Conservation (phyloP, 2,888 invertebrate species). For the Metallyticus violacea region DNA sequence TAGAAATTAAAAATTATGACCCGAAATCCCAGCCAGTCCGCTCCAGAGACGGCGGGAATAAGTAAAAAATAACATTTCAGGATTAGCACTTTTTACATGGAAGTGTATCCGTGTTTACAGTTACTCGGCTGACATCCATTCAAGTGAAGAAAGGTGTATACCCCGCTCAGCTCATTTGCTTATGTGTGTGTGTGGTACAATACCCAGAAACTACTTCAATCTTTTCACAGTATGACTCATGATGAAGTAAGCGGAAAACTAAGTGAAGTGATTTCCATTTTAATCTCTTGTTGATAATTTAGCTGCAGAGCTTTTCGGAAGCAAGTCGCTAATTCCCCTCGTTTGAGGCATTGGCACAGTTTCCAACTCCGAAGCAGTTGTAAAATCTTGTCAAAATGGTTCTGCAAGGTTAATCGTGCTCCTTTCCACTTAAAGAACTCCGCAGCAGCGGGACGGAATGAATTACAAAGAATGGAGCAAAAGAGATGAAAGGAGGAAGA, state of each 20-base stretch:
- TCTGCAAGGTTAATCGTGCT: conserved; percentile 11
- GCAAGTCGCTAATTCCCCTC: not conserved
- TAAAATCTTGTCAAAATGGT: conserved; percentile 13
- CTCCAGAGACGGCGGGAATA: too few relatives aligned
- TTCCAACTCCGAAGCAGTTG: not conserved
- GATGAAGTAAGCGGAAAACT: not conserved
- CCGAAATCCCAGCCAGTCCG: too few relatives aligned
- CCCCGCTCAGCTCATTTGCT: too few relatives aligned
- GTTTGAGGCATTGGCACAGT: not conserved
- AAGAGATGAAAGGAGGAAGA: not conserved
- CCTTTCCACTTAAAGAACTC: not conserved
- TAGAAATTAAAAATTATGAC: too few relatives aligned
- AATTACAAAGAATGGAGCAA: conserved; percentile 15
- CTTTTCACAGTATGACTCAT: too few relatives aligned
- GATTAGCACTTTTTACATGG: too few relatives aligned
- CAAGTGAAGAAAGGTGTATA: too few relatives aligned
- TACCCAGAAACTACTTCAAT: too few relatives aligned
- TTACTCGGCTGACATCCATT: too few relatives aligned
- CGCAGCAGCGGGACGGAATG: not conserved
- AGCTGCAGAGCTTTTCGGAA: not conserved
- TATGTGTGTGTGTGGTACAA: too few relatives aligned
- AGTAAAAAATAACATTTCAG: too few relatives aligned
- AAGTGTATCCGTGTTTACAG: too few relatives aligned
- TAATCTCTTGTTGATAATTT: not conserved
- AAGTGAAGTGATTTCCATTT: not conserved